A percentile compares a stretch with the other conserved stretches of the same genome.
Evolutionary conservation across 1,140 invertebrate species (phyloP).

Genomic region (Anoplolepis gracilipes): DNA sequence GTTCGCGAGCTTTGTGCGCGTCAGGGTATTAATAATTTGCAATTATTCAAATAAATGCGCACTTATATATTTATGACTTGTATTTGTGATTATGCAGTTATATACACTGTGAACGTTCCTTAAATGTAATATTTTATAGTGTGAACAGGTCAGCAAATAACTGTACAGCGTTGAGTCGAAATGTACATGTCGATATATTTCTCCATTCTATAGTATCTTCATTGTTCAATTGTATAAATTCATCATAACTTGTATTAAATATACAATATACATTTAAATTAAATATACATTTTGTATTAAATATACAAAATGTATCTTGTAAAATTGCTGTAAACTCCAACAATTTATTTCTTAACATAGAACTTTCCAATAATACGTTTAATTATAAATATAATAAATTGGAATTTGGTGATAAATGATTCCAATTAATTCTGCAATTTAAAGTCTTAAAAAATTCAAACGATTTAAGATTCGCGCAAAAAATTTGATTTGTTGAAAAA

Average conservation of each 20-base stretch:
- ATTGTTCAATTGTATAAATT: background rate
- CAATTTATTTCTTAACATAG: background rate
- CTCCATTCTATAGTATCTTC: background rate
- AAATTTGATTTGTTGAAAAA: background rate
- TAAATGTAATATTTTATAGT: background rate
- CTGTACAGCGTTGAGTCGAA: background rate
- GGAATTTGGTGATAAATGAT: background rate
- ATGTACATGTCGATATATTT: background rate
- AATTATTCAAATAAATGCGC: background rate
- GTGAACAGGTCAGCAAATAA: conserved; percentile 4
- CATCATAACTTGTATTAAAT: no score
- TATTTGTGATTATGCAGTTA: no score
- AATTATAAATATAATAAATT: no score
- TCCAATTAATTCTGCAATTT: background rate
- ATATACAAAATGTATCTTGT: background rate
- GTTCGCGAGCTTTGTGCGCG: background rate
- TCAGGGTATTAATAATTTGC: background rate
- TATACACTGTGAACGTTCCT: background rate
- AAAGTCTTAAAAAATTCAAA: background rate
- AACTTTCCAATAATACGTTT: background rate
- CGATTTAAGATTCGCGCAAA: background rate
- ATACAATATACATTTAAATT: no score
- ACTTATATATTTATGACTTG: no score
- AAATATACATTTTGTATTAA: no score
- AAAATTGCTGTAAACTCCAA: background rate